Base-by-base conservation (phyloP, 2,113 vertebrate species). In the Tupaia chinensis region DNA sequence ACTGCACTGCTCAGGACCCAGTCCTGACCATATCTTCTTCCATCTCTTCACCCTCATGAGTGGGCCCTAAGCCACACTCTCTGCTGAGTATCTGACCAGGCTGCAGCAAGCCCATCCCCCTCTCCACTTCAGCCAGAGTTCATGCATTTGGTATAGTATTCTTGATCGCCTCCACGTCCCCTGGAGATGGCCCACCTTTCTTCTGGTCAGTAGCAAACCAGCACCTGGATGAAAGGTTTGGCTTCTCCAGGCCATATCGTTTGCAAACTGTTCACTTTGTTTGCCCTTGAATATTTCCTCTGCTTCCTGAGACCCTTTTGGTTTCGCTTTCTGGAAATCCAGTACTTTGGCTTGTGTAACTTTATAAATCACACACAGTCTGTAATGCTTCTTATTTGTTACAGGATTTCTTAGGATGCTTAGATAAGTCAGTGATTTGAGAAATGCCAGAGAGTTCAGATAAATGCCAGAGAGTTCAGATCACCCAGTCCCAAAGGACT, bases 251-350 rank as follows among this genome's bases (percentile, higher is more conserved):
- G 99, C 99, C 99, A 99, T 99, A 99, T 99, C 99, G 99, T 99
- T 99, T 99, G 99, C 99, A 99, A 99, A 99, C 97, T 99, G 99
- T 98, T 99, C 99, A 98, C 99, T 99, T 97, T 99, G 99, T 99
- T 99, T 99, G 98, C 99, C 99, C 99, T 99, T 99, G 99, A 99
- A 99, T 99, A 99, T 99, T 99, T 99, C 99, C 99, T 99, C 99
- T 97, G 99, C 99, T 98, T 99, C 99, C 98, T 99, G 99, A 97
- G 99, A 99, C 99, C 99, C 99, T 98, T 99, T 99, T n/a, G 99
- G 98, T 85, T 99, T 99, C 23, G 99, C 99, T 98, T 99, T 99
- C 98, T 99, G 99, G 97, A 99, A 99, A 97, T 99, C 99, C 95
- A 99, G 99, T 12, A 99, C 99, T 87, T 99, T 98, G 97, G 99